Base-by-base conservation (phyloP, 1,140 invertebrate species). In the Choristoneura fumiferana region DNA sequence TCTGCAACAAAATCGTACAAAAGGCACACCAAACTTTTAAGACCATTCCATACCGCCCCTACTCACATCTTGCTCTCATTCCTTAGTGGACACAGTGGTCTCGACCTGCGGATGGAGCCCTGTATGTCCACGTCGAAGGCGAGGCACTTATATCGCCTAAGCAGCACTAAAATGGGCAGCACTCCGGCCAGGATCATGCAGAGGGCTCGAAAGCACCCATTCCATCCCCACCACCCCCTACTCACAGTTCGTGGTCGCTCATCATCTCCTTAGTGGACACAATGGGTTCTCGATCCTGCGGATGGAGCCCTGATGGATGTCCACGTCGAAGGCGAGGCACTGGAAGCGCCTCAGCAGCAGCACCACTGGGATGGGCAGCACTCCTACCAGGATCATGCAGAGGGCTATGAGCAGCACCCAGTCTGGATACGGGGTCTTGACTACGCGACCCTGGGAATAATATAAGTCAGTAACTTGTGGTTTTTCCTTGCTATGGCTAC, bases 211-310 rank as follows among this genome's bases (percentile, higher is more conserved):
- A 89, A 97, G 91, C 5, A 96, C 95, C 96, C 96, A 98, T 55
- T 91, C 91, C n/a, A n/a, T n/a, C n/a, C n/a, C n/a, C 22, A 29
- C 22, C 22, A 58, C n/a, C n/a, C n/a, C n/a, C n/a, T 18, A 94
- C 94, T 95, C 84, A 96, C 95, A 89, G n/a, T n/a, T 97, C 96
- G 71, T 96, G 95, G 78, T 96, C 95, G 67, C 91, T 91, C 90
- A 97, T 96, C 96, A 97, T 97, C 84, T 96, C 95, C 82, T 96
- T 96, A n/a, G 96, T 97, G 1, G 95, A 97, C 9, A 96, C 95
- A 0, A 96, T 96, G 8, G 96, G n/a, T n/a, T 97, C 72, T 97
- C 95, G 66, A 96, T 96, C 60, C 96, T 92, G 64, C 95, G 91
- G 78, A 97, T 97, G 59, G 95, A 95, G 15, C 95, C 95, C 88